These are phyloP conservation scores for Dipodomys spectabilis DNA, from an alignment of 2,113 vertebrate species.

Conservation along the genomic window DNA sequence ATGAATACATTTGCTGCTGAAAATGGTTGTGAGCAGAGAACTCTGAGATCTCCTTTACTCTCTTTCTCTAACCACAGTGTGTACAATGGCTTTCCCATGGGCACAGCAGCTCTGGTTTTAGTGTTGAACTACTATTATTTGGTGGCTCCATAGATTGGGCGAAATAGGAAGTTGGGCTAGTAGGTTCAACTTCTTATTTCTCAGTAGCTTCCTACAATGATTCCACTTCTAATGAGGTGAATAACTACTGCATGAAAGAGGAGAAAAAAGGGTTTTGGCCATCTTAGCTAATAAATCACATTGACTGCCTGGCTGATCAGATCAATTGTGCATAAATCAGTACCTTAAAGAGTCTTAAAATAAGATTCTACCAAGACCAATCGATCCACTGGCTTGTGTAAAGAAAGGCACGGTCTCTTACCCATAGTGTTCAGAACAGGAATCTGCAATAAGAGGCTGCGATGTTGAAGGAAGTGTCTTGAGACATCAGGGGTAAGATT, in stretches of 20 bases:
- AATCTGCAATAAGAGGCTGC: conserved; percentile 16
- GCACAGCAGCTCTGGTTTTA: neutral
- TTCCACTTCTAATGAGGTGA: conserved; percentile 76
- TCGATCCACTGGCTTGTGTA: conserved; percentile 55
- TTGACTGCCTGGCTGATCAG: conserved; percentile 76
- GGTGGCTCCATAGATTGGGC: neutral
- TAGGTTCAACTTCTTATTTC: conserved; percentile 71
- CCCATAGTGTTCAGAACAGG: neutral
- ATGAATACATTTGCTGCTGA: conserved; percentile 27
- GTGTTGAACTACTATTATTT: neutral
- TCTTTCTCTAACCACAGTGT: neutral
- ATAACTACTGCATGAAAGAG: conserved; percentile 75
- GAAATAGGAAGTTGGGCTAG: conserved; percentile 32
- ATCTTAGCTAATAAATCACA: conserved; percentile 81
- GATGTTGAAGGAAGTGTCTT: conserved; percentile 4
- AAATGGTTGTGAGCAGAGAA: conserved; percentile 4
- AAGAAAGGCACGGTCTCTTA: conserved; percentile 51
- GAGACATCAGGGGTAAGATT: neutral
- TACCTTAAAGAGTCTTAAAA: conserved; percentile 77
- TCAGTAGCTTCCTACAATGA: conserved; percentile 78
- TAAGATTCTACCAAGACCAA: conserved; percentile 73
- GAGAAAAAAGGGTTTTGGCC: conserved; percentile 77
- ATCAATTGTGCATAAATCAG: conserved; percentile 81
- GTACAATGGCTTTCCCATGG: fast-evolving
- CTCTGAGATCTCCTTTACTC: neutral